Conservation (phyloP, 2,888 invertebrate species). For the Emmelina monodactyla region DNA sequence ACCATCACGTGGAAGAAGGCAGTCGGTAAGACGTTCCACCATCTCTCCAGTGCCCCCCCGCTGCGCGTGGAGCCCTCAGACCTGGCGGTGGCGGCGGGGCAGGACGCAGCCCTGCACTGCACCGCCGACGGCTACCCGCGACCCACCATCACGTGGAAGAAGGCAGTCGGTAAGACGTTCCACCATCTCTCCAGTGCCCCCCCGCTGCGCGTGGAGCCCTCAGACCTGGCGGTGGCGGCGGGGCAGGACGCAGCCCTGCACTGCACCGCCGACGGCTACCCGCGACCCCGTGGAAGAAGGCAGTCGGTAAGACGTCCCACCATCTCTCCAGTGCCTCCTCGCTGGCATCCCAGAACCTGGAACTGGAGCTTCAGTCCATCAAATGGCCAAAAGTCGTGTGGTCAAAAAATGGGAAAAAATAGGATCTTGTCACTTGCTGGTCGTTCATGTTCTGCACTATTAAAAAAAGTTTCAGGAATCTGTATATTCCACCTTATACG, state of each 20-base stretch:
- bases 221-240: slow-evolving; percentile 81
- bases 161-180: slow-evolving; percentile 84
- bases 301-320: slow-evolving; percentile 83
- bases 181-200: slow-evolving; percentile 89
- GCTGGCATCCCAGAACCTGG: no score
- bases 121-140: slow-evolving; percentile 92
- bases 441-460: no score
- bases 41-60: slow-evolving; percentile 89
- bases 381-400: no score
- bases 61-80: slow-evolving; percentile 86
- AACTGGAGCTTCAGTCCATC: no score
- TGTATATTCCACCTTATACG: no score
- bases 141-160: slow-evolving; percentile 88
- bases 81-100: slow-evolving; percentile 82
- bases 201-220: slow-evolving; percentile 86
- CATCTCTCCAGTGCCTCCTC: no score
- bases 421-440: no score
- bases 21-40: slow-evolving; percentile 80
- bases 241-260: slow-evolving; percentile 85
- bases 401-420: no score
- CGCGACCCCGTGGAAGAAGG: slow-evolving; percentile 91
- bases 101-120: slow-evolving; percentile 86
- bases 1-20: slow-evolving; percentile 89
- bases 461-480: no score
- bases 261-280: slow-evolving; percentile 92